A percentile compares a stretch with the other conserved stretches of the same genome.
These are phyloP conservation scores for Drosophila pseudotakahashii DNA, from an alignment of 2,888 invertebrate genomes.

Conservation along the genomic window DNA sequence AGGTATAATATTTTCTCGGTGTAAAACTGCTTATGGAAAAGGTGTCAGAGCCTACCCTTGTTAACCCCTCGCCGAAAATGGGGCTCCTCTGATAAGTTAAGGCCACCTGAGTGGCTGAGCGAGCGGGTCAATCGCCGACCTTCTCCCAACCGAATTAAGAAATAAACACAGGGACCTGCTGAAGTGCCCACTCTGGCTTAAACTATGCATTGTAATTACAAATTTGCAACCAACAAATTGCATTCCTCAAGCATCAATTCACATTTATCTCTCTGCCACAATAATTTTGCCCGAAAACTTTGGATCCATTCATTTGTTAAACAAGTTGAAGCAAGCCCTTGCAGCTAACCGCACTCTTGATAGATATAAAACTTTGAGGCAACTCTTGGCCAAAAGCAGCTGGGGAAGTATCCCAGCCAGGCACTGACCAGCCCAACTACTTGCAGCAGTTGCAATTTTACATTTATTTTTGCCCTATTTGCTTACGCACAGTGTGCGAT, in stretches of 20 bases:
- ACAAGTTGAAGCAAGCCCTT: slow-evolving; percentile 37
- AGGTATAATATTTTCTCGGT: background rate
- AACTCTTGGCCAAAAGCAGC: slow-evolving; percentile 17
- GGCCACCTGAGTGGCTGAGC: slow-evolving; percentile 2
- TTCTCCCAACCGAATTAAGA: background rate
- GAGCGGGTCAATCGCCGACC: background rate
- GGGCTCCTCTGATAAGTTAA: background rate
- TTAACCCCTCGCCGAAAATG: background rate
- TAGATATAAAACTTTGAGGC: slow-evolving; percentile 46
- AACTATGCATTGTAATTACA: slow-evolving; percentile 18
- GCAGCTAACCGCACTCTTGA: slow-evolving; percentile 47
- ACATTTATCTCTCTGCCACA: slow-evolving; percentile 39
- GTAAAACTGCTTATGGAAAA: background rate
- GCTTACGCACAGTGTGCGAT: slow-evolving; percentile 26
- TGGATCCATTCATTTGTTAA: slow-evolving; percentile 42
- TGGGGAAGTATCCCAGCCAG: slow-evolving; percentile 23
- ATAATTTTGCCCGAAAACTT: slow-evolving; percentile 36
- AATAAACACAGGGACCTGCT: background rate
- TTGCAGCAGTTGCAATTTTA: slow-evolving; percentile 36
- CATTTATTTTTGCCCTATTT: slow-evolving; percentile 47
- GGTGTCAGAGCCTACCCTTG: background rate
- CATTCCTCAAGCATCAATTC: slow-evolving; percentile 38
- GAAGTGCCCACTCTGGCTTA: background rate
- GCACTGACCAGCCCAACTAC: slow-evolving; percentile 28
- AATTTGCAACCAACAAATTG: slow-evolving; percentile 30